Conservation (phyloP, 2,797 vertebrate species). For the Tragelaphus eurycerus region DNA sequence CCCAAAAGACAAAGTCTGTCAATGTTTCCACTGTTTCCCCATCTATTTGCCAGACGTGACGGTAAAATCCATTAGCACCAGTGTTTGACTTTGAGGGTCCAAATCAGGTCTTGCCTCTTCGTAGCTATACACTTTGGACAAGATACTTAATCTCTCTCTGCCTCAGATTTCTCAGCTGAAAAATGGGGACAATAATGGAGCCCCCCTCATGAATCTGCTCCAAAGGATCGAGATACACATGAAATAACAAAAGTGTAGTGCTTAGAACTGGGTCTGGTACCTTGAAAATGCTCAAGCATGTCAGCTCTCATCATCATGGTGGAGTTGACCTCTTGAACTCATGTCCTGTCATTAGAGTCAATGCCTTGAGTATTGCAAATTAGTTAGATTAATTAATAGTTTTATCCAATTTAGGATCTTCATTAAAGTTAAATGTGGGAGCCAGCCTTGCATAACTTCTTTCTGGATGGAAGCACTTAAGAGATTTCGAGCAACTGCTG, state of each 20-base stretch:
- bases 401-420: conserved; percentile 66
- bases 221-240: background rate
- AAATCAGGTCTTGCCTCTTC: background rate
- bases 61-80: background rate
- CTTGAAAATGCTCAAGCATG: background rate
- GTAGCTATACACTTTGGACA: background rate
- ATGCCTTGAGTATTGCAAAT: conserved; percentile 49
- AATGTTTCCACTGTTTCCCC: background rate
- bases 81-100: background rate
- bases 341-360: conserved; percentile 20
- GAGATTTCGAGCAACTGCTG: conserved; percentile 7
- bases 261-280: background rate
- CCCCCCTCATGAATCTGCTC: background rate
- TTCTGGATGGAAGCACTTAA: conserved; percentile 53
- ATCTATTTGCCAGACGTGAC: background rate
- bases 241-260: background rate
- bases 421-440: conserved; percentile 63
- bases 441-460: conserved; percentile 49
- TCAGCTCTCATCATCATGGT: conserved; percentile 20
- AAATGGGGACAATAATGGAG: background rate
- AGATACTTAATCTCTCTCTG: background rate
- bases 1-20: background rate
- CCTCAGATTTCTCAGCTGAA: background rate
- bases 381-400: conserved; percentile 65
- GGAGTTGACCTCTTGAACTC: conserved; percentile 35